phyloP scores from a whole-genome alignment of 2,888 invertebrate species.

The Pristionchus japonicus region DNA sequence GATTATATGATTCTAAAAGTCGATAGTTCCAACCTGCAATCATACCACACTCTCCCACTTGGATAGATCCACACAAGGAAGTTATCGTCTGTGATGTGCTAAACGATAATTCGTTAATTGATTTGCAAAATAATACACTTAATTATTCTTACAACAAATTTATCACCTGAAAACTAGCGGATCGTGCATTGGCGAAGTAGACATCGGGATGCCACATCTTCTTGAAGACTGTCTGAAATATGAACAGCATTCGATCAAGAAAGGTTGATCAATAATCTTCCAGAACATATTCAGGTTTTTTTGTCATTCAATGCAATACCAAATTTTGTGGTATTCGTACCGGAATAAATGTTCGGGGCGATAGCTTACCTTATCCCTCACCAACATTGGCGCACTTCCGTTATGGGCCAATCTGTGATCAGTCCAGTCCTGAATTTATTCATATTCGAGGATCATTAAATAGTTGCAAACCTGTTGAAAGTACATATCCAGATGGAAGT shows the following conservation, averaged over 20 bases:
- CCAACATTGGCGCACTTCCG: slow-evolving; percentile 68
- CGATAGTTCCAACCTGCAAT: slow-evolving; percentile 51
- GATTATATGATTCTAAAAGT: too few relatives aligned
- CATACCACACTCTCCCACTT: slow-evolving; percentile 73
- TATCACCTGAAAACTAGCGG: slow-evolving; percentile 61
- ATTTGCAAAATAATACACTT: not conserved
- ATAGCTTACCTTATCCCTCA: slow-evolving; percentile 65
- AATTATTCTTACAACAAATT: not conserved
- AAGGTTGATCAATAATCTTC: not conserved
- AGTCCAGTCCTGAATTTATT: slow-evolving; percentile 65
- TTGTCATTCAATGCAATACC: too few relatives aligned
- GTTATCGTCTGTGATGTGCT: slow-evolving; percentile 73
- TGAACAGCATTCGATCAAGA: not conserved
- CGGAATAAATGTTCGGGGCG: not conserved
- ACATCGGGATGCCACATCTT: slow-evolving; percentile 73
- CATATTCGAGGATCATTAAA: not conserved
- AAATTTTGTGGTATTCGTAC: too few relatives aligned
- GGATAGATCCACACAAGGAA: slow-evolving; percentile 74
- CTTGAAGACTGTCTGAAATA: slow-evolving; percentile 55
- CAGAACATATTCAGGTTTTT: too few relatives aligned
- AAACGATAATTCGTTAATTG: slow-evolving; percentile 23
- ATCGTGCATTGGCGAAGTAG: slow-evolving; percentile 73
- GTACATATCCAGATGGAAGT: slow-evolving; percentile 74
- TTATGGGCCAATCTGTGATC: slow-evolving; percentile 71
- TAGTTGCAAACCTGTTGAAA: slow-evolving; percentile 64